Conservation (phyloP, 2,797 vertebrate species). For the Cetoscarus ocellatus region DNA sequence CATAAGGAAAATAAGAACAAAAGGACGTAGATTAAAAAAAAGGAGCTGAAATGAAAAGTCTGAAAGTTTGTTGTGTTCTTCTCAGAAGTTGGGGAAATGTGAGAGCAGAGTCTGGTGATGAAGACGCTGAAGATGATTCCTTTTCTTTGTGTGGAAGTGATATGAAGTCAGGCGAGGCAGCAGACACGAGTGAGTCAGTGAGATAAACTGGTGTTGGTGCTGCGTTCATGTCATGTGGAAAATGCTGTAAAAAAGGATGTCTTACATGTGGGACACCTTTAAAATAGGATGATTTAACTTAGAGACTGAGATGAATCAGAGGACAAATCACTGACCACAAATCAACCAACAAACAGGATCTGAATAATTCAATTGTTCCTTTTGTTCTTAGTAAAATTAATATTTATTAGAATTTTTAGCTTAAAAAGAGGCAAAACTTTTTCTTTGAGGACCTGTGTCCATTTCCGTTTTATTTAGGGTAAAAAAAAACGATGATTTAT, state of each 20-base stretch:
- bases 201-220: constrained; percentile 4
- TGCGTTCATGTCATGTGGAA: constrained; percentile 47
- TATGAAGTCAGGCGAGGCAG: constrained; percentile 34
- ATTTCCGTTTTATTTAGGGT: too few species aligned
- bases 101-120: constrained; percentile 39
- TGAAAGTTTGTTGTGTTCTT: constrained; percentile 2
- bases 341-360: too few species aligned
- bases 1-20: constrained; percentile 20
- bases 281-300: neutral
- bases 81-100: constrained; percentile 8
- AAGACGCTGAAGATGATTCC: constrained; percentile 18
- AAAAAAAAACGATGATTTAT: too few species aligned
- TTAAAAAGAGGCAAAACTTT: neutral
- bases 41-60: constrained; percentile 43
- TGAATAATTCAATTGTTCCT: too few species aligned
- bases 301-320: neutral
- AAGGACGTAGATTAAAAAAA: constrained; percentile 7
- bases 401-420: too few species aligned
- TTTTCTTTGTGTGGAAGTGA: constrained; percentile 3
- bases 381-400: too few species aligned
- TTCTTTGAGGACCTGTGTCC: neutral
- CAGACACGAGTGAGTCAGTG: constrained; percentile 13
- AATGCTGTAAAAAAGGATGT: neutral
- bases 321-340: too few species aligned
- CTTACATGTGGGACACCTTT: neutral